phyloP scores from a whole-genome alignment of 1,140 invertebrate species.

The Hyposmocoma kahamanoa region DNA sequence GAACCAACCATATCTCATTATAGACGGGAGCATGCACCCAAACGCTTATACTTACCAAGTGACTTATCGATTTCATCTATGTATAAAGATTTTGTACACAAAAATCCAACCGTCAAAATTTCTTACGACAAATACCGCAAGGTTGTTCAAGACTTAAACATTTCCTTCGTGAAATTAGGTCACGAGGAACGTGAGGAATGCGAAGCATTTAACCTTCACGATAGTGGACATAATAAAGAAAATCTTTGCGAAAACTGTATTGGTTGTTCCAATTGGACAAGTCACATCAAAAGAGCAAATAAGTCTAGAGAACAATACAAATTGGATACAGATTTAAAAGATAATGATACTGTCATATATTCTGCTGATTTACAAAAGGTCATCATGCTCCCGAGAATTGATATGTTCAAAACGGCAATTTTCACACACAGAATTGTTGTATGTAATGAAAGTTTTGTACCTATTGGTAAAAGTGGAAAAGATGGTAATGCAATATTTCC shows the following conservation, averaged over 20 bases:
- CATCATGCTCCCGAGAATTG: slow-evolving; percentile 4
- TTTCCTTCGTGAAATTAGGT: neutral
- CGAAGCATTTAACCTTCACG: neutral
- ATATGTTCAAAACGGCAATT: neutral
- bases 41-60: neutral
- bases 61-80: neutral
- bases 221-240: neutral
- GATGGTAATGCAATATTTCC: slow-evolving; percentile 7
- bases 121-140: neutral
- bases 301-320: neutral
- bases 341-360: neutral
- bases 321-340: neutral
- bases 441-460: slow-evolving; percentile 6
- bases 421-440: neutral
- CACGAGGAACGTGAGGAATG: neutral
- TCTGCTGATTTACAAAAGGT: slow-evolving; percentile 7
- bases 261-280: neutral
- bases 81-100: neutral
- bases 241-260: neutral
- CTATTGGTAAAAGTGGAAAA: neutral
- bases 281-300: neutral
- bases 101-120: neutral
- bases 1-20: neutral
- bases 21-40: neutral
- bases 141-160: neutral